Evolutionary conservation across 2,888 invertebrate genomes (phyloP).

Genomic region (Agriotes lineatus): DNA sequence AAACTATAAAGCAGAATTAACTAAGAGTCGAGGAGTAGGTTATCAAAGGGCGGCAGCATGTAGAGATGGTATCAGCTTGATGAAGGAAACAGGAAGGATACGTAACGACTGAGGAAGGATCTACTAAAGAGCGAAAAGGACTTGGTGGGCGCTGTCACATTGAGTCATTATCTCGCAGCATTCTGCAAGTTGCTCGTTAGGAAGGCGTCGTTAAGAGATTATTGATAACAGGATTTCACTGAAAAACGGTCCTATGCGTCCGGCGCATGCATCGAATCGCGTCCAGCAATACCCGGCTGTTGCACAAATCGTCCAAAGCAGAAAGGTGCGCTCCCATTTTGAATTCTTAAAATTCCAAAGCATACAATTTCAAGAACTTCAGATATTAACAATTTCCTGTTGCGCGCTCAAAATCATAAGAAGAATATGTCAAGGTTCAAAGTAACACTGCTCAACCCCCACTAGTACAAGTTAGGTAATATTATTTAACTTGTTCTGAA

Average conservation of each 20-base stretch:
- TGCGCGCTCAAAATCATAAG: too few relatives aligned
- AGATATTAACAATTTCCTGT: too few relatives aligned
- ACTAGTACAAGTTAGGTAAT: too few relatives aligned
- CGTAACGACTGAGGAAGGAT: constrained; percentile 43
- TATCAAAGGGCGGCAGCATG: constrained; percentile 37
- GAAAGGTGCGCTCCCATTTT: too few relatives aligned
- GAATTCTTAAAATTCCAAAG: too few relatives aligned
- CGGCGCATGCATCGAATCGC: too few relatives aligned
- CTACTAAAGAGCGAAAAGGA: constrained; percentile 42
- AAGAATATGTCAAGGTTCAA: too few relatives aligned
- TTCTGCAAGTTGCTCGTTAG: constrained; percentile 45
- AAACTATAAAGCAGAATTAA: constrained; percentile 41
- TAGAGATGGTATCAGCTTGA: constrained; percentile 43
- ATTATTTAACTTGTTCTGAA: too few relatives aligned
- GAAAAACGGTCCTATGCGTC: constrained; percentile 18
- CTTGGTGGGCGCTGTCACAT: constrained; percentile 43
- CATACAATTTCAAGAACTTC: too few relatives aligned
- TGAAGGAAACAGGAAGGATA: constrained; percentile 45
- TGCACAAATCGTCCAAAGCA: too few relatives aligned
- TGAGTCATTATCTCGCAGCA: constrained; percentile 42
- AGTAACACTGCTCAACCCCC: too few relatives aligned
- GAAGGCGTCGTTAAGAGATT: constrained; percentile 40
- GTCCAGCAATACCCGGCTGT: too few relatives aligned
- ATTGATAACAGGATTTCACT: constrained; percentile 38
- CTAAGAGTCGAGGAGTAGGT: constrained; percentile 25